Evolutionary conservation across 2,113 vertebrate genomes (phyloP).

Genomic region (Struthidea cinerea): DNA sequence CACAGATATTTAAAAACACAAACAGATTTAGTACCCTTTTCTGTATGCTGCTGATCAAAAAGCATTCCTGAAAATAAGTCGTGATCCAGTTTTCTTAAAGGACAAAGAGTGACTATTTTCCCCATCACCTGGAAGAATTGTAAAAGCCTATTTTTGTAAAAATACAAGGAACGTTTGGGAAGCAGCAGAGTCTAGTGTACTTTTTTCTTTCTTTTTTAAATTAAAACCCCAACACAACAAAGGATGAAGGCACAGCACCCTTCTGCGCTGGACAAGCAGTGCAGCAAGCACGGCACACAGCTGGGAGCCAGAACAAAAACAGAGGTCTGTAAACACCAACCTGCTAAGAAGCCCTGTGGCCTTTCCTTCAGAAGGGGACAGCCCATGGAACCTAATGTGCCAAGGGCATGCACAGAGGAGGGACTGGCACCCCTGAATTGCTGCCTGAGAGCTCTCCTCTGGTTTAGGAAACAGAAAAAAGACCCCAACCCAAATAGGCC

Average conservation of each 20-base stretch:
- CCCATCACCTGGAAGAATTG: not conserved
- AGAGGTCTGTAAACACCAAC: not conserved
- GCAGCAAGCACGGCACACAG: not conserved
- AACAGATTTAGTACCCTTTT: not conserved
- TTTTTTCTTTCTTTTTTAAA: not conserved
- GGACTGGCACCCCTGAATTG: not conserved
- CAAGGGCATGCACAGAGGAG: not conserved
- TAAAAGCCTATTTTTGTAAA: not conserved
- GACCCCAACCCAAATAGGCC: not conserved
- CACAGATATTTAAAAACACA: not conserved
- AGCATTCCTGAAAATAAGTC: not conserved
- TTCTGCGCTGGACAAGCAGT: not conserved
- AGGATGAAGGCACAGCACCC: conserved; percentile 33
- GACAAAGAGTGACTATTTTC: not conserved
- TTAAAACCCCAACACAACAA: not conserved
- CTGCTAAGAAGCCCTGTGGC: not conserved
- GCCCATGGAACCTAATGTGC: not conserved
- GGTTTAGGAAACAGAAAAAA: not conserved
- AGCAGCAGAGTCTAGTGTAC: not conserved
- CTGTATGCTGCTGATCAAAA: not conserved
- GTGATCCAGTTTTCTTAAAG: not conserved
- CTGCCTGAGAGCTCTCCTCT: not conserved
- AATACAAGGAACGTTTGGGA: not conserved
- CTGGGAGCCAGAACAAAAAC: not conserved
- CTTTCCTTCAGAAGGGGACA: not conserved